Conservation (phyloP, 2,888 invertebrate genomes). For the Tinea semifulvella region DNA sequence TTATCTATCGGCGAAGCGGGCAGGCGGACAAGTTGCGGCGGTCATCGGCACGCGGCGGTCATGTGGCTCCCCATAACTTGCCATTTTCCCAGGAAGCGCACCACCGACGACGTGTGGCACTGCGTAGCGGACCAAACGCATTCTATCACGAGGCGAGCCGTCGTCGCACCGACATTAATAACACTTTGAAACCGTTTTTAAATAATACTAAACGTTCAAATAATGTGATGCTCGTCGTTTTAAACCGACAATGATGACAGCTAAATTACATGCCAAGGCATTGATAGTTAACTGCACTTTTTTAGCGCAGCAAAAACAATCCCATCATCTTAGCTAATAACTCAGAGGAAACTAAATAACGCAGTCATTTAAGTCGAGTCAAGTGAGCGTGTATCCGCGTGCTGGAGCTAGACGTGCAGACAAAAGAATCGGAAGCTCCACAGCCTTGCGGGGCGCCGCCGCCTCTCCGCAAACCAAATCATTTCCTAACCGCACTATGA, state of each 20-base stretch:
- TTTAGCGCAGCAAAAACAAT: constrained; percentile 5
- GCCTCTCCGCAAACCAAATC: constrained; percentile 4
- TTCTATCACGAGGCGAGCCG: constrained; percentile 56
- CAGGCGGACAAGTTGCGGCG: constrained; percentile 20
- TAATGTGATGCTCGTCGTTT: constrained; percentile 3
- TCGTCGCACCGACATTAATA: constrained; percentile 4
- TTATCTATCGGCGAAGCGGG: constrained; percentile 30
- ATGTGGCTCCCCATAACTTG: constrained; percentile 61
- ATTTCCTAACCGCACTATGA: constrained; percentile 3
- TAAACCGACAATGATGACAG: constrained; percentile 6
- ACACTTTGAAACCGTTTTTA: constrained; percentile 5
- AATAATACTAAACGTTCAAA: constrained; percentile 1
- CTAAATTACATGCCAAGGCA: constrained; percentile 12
- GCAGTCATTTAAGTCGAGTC: constrained; percentile 52
- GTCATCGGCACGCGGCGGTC: constrained; percentile 32
- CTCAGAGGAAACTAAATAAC: constrained; percentile 42
- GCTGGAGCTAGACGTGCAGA: constrained; percentile 38
- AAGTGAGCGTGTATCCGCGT: constrained; percentile 59
- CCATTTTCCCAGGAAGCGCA: constrained; percentile 61
- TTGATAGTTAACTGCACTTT: constrained; percentile 12
- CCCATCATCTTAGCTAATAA: constrained; percentile 20
- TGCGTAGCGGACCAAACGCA: constrained; percentile 34
- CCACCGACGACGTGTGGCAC: constrained; percentile 27
- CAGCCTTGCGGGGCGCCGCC: constrained; percentile 33
- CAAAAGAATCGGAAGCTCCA: constrained; percentile 51